Percentiles rank a stretch among this genome's conserved stretches.
Evolutionary conservation across 2,888 invertebrate genomes (phyloP).

Genomic region (Nesidiocoris tenuis): DNA sequence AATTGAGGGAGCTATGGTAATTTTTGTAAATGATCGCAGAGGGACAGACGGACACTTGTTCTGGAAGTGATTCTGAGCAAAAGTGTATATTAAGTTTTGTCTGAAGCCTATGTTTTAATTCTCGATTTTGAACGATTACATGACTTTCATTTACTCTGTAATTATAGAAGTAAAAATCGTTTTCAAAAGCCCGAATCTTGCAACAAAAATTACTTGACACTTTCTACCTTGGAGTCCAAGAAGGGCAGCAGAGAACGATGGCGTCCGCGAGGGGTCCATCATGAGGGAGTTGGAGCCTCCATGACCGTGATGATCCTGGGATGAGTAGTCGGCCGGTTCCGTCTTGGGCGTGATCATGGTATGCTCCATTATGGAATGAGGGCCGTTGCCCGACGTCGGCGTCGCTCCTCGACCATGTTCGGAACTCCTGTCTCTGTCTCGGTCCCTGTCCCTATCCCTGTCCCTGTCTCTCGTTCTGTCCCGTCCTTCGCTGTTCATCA

Average conservation of each 20-base stretch:
- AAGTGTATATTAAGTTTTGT: no score
- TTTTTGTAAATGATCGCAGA: no score
- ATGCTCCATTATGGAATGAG: slow-evolving; percentile 52
- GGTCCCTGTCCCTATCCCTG: neutral
- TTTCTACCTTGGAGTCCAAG: slow-evolving; percentile 74
- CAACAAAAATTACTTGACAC: neutral
- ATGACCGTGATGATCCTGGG: slow-evolving; percentile 43
- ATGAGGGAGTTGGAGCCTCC: slow-evolving; percentile 54
- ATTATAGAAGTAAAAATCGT: no score
- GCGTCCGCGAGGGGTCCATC: slow-evolving; percentile 66
- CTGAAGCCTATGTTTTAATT: no score
- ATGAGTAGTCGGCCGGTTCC: slow-evolving; percentile 69
- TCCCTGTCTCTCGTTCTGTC: slow-evolving; percentile 59
- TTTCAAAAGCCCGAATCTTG: no score
- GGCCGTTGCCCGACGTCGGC: slow-evolving; percentile 41
- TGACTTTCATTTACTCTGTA: no score
- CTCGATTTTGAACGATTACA: no score
- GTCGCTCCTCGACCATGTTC: slow-evolving; percentile 5
- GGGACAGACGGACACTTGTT: no score
- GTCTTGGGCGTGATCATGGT: slow-evolving; percentile 67
- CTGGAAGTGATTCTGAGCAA: no score
- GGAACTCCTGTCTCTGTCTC: slow-evolving; percentile 3
- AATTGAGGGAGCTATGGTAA: no score
- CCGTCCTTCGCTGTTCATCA: slow-evolving; percentile 62
- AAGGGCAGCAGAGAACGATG: slow-evolving; percentile 76